Evolutionary conservation across 2,888 invertebrate genomes (phyloP).

Genomic region (Syrphus vitripennis): DNA sequence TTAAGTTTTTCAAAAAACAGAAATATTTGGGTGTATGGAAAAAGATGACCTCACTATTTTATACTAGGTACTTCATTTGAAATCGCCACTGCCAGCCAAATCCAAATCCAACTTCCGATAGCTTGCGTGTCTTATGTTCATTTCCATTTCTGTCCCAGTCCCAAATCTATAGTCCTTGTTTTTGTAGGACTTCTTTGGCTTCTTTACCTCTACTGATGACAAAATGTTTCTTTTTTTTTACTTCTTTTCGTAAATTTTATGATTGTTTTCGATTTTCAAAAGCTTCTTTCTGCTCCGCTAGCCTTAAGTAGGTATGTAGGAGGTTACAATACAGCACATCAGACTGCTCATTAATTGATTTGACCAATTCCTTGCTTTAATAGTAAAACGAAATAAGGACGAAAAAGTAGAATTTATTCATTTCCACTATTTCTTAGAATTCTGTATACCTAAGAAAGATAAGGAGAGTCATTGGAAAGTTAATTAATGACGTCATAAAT

Average conservation of each 20-base stretch:
- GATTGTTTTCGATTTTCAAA: neutral
- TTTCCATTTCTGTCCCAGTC: slow-evolving; percentile 40
- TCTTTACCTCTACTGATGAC: neutral
- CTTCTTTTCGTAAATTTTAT: neutral
- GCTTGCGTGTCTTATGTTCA: slow-evolving; percentile 42
- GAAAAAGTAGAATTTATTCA: neutral
- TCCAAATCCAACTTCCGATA: neutral
- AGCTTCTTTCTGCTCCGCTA: neutral
- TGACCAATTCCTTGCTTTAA: neutral
- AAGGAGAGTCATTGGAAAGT: neutral
- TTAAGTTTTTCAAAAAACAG: neutral
- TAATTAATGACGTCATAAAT: slow-evolving; percentile 23
- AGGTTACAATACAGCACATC: neutral
- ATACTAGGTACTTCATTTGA: neutral
- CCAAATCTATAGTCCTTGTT: slow-evolving; percentile 19
- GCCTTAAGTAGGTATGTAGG: neutral
- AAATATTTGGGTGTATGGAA: neutral
- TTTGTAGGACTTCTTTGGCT: slow-evolving; percentile 4
- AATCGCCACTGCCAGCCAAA: slow-evolving; percentile 8
- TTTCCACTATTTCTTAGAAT: neutral
- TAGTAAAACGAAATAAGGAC: neutral
- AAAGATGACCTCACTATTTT: slow-evolving; percentile 34
- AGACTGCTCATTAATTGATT: slow-evolving; percentile 30
- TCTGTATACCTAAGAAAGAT: slow-evolving; percentile 5
- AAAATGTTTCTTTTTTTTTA: neutral